phyloP scores from a whole-genome alignment of 2,797 vertebrate genomes.

The Hapalemur alaotrensis region DNA sequence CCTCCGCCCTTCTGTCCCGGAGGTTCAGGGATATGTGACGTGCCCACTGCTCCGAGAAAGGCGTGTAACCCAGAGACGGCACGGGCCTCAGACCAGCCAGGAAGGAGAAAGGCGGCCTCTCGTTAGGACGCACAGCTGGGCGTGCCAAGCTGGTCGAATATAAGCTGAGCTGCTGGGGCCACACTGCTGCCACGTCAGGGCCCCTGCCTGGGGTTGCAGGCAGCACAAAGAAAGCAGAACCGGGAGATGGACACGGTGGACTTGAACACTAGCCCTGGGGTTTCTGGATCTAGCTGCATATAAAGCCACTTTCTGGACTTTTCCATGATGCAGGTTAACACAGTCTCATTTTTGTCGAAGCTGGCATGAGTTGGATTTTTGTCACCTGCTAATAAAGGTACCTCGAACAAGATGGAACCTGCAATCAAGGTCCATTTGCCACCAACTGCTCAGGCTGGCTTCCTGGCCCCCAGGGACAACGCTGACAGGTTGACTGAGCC shows the following conservation, averaged over 20 bases:
- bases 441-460: background rate
- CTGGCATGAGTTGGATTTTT: background rate
- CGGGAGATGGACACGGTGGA: fast-evolving
- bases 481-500: background rate
- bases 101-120: background rate
- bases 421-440: background rate
- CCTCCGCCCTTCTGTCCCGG: no score
- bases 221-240: background rate
- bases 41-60: background rate
- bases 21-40: background rate
- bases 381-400: background rate
- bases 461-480: background rate
- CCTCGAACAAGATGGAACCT: background rate
- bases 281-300: fast-evolving
- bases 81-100: background rate
- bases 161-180: background rate
- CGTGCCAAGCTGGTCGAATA: background rate
- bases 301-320: background rate
- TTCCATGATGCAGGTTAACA: no score
- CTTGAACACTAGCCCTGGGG: no score
- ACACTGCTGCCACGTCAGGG: fast-evolving
- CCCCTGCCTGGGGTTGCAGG: background rate
- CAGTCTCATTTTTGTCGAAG: background rate
- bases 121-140: background rate
- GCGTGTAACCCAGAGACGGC: background rate